Base-by-base conservation (phyloP, 1,140 invertebrate species). In the Nylanderia fulva region DNA sequence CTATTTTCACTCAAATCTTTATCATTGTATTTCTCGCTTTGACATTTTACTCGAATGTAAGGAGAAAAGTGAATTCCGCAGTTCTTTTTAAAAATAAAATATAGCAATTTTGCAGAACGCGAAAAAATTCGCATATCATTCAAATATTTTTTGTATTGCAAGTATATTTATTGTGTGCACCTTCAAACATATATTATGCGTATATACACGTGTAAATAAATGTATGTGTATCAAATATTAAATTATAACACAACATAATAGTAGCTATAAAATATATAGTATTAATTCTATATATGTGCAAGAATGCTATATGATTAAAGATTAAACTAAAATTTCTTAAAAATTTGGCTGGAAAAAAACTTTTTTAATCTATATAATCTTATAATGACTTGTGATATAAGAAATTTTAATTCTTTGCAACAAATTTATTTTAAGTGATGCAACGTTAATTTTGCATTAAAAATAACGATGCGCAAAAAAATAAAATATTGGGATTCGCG, bases 11-110 rank as follows among this genome's bases (percentile, higher is more conserved):
- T 33, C 45, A 79, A 68, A 85, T 82, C 61, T 63, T 63, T 61
- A 58, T n/a, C 45, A 56, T 72, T 87, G 15, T 64, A 24, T 60
- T 60, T 18, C 45, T 24, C 2, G 39, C 72, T 84, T 85, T 80
- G 87, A 88, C 83, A 75, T 74, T 85, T 88, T 15, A 48, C 21
- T 68, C 75, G 48, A 42, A 52, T 21, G 39, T 21, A n/a, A 13
- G 27, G 48, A 39, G 56, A 24, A 80, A 60, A 85, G 63, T 63
- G n/a, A 52, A 80, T 79, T 63, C 64, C 15, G 13, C 27, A 36
- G 9, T 79, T 27, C 5, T n/a, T 64, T 48, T 52, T 45, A 66
- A 36, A 66, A 36, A 63, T 52, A 77, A 77, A 52, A 48, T 52
- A 21, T 18, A 11, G 11, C 9, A 27, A 11, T 39, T 24, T 13